Conservation (phyloP, 1,140 invertebrate species). For the Adoxophyes honmai region DNA sequence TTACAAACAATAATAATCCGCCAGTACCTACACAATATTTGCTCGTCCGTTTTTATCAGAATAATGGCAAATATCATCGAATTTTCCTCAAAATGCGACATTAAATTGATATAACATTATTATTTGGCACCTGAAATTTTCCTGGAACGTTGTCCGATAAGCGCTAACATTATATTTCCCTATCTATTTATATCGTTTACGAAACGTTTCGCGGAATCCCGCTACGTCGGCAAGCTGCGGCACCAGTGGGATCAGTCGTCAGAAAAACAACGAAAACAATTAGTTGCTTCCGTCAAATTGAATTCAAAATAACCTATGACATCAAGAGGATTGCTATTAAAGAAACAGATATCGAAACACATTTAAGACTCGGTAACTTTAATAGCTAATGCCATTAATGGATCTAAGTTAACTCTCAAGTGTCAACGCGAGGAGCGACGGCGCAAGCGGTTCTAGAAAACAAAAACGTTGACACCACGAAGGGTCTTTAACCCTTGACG, state of each 20-base stretch:
- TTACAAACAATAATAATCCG: no score
- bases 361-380: background rate
- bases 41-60: no score
- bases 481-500: background rate
- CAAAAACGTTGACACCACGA: conserved; percentile 4
- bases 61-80: no score
- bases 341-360: background rate
- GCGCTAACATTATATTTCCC: conserved; percentile 18
- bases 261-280: background rate
- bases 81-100: conserved; percentile 10
- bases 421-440: no score
- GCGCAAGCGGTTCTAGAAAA: background rate
- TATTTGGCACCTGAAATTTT: conserved; percentile 23
- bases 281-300: no score
- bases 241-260: background rate
- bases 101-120: conserved; percentile 22
- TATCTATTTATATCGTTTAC: conserved; percentile 15
- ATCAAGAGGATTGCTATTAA: background rate
- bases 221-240: background rate
- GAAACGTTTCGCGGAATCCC: background rate
- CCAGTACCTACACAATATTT: no score
- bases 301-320: background rate
- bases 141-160: conserved; percentile 32
- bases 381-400: background rate
- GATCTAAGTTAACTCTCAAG: no score